These are phyloP conservation scores for Excalfactoria chinensis DNA, from an alignment of 2,113 vertebrate genomes.

Conservation along the genomic window DNA sequence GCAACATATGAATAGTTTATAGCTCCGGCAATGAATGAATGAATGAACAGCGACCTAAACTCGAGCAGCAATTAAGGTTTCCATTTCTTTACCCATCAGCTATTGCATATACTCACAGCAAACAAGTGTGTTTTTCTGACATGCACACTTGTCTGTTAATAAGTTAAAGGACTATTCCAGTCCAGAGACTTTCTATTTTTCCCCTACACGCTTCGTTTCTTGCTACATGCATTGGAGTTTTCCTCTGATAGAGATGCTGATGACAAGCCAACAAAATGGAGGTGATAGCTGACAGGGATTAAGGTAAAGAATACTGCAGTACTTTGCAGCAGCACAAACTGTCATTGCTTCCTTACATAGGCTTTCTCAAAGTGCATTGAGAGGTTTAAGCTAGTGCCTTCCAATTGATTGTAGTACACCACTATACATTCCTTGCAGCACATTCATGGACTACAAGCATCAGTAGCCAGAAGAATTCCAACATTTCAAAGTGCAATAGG, in stretches of 20 bases:
- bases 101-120: conserved; percentile 44
- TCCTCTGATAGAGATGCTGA: conserved; percentile 12
- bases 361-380: neutral
- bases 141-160: conserved; percentile 64
- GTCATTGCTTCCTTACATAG: neutral
- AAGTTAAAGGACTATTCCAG: conserved; percentile 56
- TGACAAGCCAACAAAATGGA: conserved; percentile 33
- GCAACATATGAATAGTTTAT: conserved; percentile 93
- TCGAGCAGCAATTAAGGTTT: conserved; percentile 69
- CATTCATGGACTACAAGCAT: neutral
- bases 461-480: neutral
- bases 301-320: neutral
- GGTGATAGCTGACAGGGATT: neutral
- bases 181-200: conserved; percentile 34
- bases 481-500: neutral
- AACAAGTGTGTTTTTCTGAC: conserved; percentile 69
- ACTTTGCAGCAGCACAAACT: neutral
- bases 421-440: neutral
- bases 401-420: neutral
- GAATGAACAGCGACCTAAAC: conserved; percentile 78
- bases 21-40: conserved; percentile 80
- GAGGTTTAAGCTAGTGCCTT: neutral
- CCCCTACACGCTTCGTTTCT: conserved; percentile 54
- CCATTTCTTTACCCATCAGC: conserved; percentile 71
- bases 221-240: conserved; percentile 44